Conservation (phyloP, 2,888 invertebrate species). For the Dimorphilus gyrociliatus region DNA sequence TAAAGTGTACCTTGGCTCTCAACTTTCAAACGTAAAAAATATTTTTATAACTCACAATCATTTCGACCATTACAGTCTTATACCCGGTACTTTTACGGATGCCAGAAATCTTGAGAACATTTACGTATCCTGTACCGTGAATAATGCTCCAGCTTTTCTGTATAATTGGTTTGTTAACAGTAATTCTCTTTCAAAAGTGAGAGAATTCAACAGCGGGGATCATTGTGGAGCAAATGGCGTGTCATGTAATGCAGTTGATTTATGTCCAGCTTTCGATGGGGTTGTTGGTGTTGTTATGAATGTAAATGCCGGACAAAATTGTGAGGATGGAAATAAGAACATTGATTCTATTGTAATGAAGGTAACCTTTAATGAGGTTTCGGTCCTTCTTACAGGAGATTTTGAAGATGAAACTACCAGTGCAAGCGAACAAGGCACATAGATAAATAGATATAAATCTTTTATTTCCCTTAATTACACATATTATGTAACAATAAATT, state of each 20-base stretch:
- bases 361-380: conserved; percentile 4
- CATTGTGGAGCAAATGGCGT: conserved; percentile 8
- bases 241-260: conserved; percentile 7
- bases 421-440: conserved; percentile 9
- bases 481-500: not conserved
- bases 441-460: not conserved
- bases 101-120: conserved; percentile 5
- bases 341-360: conserved; percentile 9
- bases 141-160: conserved; percentile 4
- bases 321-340: conserved; percentile 8
- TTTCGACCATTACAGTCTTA: conserved; percentile 9
- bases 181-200: not conserved
- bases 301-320: conserved; percentile 8
- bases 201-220: conserved; percentile 7
- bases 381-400: conserved; percentile 8
- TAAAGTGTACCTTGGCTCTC: conserved; percentile 4
- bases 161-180: conserved; percentile 7
- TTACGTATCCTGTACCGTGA: conserved; percentile 8
- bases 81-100: not conserved
- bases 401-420: conserved; percentile 8
- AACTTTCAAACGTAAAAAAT: conserved; percentile 5
- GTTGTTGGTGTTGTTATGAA: conserved; percentile 7
- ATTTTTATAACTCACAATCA: conserved; percentile 10
- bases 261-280: conserved; percentile 6
- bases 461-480: not conserved